Evolutionary conservation across 2,113 vertebrate species (phyloP).

Genomic region (Eretmochelys imbricata): DNA sequence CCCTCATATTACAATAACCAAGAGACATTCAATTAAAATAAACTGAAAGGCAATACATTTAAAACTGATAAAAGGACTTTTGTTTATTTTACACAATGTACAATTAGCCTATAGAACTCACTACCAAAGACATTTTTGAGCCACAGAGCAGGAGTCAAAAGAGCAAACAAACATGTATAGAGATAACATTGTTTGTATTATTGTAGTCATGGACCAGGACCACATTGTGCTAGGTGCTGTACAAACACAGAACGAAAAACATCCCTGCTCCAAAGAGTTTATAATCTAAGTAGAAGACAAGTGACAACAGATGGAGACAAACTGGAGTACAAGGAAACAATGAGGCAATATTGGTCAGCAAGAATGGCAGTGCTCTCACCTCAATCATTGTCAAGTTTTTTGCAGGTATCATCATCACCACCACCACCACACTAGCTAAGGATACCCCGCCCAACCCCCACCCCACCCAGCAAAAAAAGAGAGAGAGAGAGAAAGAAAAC

Average conservation of each 20-base stretch:
- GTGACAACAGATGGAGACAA: not conserved
- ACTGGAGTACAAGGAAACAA: not conserved
- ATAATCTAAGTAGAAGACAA: not conserved
- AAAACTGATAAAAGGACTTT: not conserved
- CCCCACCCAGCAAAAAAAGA: not conserved
- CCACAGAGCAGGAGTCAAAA: not conserved
- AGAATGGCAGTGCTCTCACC: not conserved
- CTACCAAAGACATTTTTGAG: not conserved
- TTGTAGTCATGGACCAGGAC: not conserved
- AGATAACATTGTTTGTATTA: not conserved
- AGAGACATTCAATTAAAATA: not conserved
- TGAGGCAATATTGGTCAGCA: not conserved
- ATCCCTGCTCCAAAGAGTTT: not conserved
- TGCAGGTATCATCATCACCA: not conserved
- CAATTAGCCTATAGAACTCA: not conserved
- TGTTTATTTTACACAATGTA: not conserved
- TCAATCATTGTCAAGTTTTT: not conserved
- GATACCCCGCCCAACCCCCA: not conserved
- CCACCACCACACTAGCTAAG: not conserved
- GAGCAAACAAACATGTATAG: not conserved
- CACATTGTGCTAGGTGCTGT: not conserved
- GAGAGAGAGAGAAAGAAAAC: not conserved
- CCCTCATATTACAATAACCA: not conserved
- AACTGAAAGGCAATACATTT: rapidly evolving
- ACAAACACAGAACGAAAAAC: not conserved